Conservation (phyloP, 2,888 invertebrate species). For the Lithodes maja region DNA sequence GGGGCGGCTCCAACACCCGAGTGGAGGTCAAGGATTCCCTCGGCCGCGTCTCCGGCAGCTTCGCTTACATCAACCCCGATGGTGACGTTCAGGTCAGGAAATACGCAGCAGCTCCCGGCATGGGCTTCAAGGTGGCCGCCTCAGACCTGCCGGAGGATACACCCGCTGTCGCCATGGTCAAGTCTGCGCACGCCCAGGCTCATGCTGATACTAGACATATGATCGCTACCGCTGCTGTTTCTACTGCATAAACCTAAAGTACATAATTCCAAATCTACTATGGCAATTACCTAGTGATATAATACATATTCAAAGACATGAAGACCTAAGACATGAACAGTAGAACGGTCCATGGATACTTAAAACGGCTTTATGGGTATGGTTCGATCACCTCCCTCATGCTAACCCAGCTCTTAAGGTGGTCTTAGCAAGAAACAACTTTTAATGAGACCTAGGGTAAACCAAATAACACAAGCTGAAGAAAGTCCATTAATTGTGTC, state of each 20-base stretch:
- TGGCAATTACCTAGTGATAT: too few species aligned
- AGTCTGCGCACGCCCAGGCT: conserved; percentile 33
- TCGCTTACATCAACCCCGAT: conserved; percentile 47
- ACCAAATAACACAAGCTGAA: too few species aligned
- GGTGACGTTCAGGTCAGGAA: conserved; percentile 57
- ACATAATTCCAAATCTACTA: too few species aligned
- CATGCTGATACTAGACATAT: neutral
- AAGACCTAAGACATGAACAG: too few species aligned
- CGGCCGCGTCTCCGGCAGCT: conserved; percentile 46
- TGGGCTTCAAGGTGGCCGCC: conserved; percentile 51
- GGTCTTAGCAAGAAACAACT: too few species aligned
- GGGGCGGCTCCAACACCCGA: conserved; percentile 53
- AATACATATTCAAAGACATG: too few species aligned
- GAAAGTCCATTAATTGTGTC: too few species aligned
- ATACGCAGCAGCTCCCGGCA: conserved; percentile 45
- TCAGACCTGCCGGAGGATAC: conserved; percentile 54
- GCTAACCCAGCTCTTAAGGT: too few species aligned
- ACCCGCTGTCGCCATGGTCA: conserved; percentile 41
- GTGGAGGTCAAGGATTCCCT: conserved; percentile 49
- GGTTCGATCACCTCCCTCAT: too few species aligned
- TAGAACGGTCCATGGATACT: too few species aligned
- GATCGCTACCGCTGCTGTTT: neutral
- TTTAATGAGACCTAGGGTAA: too few species aligned
- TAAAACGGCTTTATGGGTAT: too few species aligned
- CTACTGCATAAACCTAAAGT: neutral